These are phyloP conservation scores for Orestias chungarensis DNA, from an alignment of 2,797 vertebrate genomes.

Conservation along the genomic window DNA sequence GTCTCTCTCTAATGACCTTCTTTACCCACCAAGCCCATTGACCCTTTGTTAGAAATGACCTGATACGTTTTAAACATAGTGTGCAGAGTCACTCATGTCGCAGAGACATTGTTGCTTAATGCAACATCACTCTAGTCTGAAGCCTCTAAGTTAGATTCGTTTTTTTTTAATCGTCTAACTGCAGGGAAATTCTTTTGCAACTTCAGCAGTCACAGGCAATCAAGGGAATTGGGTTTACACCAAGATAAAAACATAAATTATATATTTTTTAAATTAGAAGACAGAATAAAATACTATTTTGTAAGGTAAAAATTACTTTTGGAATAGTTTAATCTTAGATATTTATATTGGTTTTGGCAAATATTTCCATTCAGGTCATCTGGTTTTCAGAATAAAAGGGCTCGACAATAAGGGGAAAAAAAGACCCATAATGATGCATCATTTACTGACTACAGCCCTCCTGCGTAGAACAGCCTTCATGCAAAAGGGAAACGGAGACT, in stretches of 20 bases:
- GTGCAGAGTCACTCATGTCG: background rate
- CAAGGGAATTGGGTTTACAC: too few species aligned
- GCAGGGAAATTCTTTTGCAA: too few species aligned
- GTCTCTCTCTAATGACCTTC: background rate
- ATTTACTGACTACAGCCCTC: background rate
- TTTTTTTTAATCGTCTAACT: too few species aligned
- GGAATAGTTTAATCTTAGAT: background rate
- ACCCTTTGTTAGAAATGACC: background rate
- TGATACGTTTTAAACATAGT: background rate
- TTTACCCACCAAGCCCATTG: conserved; percentile 24
- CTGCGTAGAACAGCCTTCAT: background rate
- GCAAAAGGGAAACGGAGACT: background rate
- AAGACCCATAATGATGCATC: background rate
- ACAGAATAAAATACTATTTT: too few species aligned
- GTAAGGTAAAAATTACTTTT: too few species aligned
- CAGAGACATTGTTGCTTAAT: background rate
- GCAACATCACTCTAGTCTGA: background rate
- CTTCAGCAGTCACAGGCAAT: too few species aligned
- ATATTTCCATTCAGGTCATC: background rate
- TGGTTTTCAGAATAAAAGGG: background rate
- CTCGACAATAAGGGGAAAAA: background rate
- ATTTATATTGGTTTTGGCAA: background rate
- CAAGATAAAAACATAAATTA: too few species aligned
- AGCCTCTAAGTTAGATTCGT: background rate
- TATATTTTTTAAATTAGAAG: too few species aligned